These are phyloP conservation scores for Drymonia ruficornis DNA, from an alignment of 2,888 invertebrate genomes.

Conservation along the genomic window DNA sequence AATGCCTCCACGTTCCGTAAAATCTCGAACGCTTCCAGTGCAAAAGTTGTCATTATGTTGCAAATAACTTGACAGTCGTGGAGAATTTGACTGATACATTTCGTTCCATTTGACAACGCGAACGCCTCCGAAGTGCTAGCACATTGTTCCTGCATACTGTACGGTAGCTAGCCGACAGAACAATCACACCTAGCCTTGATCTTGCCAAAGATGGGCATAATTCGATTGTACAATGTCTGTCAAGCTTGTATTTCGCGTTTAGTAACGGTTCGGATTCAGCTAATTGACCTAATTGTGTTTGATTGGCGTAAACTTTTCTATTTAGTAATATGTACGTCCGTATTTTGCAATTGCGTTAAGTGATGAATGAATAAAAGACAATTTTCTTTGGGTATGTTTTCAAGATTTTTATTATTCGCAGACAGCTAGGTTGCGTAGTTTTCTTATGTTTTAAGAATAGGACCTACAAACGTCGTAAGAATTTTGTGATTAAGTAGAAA, in stretches of 20 bases:
- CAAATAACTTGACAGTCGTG: slow-evolving; percentile 73
- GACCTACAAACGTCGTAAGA: too few species aligned
- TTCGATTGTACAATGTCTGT: slow-evolving; percentile 26
- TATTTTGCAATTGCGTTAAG: not conserved
- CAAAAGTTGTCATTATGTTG: slow-evolving; percentile 60
- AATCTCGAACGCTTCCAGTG: slow-evolving; percentile 23
- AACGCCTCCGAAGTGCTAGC: slow-evolving; percentile 40
- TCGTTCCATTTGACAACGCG: slow-evolving; percentile 66
- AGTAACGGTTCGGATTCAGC: slow-evolving; percentile 13
- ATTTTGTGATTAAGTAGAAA: too few species aligned
- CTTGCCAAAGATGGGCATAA: slow-evolving; percentile 27
- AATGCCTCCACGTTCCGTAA: slow-evolving; percentile 8
- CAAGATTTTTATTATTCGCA: too few species aligned
- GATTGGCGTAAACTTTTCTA: slow-evolving; percentile 13
- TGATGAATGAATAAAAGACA: not conserved
- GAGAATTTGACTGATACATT: slow-evolving; percentile 72
- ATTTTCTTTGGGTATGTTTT: too few species aligned
- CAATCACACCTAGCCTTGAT: slow-evolving; percentile 37
- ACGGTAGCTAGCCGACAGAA: slow-evolving; percentile 16
- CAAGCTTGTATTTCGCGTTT: slow-evolving; percentile 18
- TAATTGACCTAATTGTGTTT: slow-evolving; percentile 15
- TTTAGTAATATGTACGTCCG: not conserved
- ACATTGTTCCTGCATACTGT: slow-evolving; percentile 51
- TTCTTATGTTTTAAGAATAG: too few species aligned
- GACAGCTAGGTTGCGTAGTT: too few species aligned